These are phyloP conservation scores for Cirrhinus mrigala DNA, from an alignment of 2,797 vertebrate species.

Conservation along the genomic window DNA sequence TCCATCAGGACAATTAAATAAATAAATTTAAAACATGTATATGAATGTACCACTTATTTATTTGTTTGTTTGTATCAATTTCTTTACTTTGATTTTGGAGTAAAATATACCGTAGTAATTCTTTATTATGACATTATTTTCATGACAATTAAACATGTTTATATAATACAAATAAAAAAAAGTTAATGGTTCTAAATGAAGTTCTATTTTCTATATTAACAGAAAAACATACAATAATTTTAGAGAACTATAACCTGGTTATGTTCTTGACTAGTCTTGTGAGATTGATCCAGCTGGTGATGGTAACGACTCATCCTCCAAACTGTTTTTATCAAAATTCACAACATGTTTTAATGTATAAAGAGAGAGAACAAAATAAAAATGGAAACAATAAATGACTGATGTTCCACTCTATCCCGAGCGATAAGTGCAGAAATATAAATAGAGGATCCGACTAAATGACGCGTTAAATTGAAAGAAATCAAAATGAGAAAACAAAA, in stretches of 20 bases:
- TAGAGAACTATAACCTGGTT: neutral
- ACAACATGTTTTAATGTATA: slow-evolving; percentile 2
- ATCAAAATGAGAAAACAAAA: slow-evolving; percentile 37
- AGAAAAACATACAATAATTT: neutral
- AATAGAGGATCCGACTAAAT: slow-evolving; percentile 32
- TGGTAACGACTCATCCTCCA: neutral
- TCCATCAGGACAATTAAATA: too few relatives aligned
- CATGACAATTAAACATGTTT: neutral
- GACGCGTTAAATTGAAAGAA: slow-evolving; percentile 36
- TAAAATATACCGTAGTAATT: neutral
- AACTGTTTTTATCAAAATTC: neutral
- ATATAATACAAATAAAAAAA: too few relatives aligned
- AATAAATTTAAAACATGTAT: neutral
- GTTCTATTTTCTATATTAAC: neutral
- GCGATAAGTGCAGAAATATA: slow-evolving; percentile 23
- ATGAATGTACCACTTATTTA: neutral
- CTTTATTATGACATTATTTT: neutral
- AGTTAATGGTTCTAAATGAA: neutral
- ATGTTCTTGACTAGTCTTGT: slow-evolving; percentile 1
- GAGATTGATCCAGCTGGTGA: neutral
- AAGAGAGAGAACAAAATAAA: neutral
- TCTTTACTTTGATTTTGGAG: neutral
- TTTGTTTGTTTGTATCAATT: neutral
- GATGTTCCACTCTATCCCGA: slow-evolving; percentile 12
- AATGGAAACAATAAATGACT: slow-evolving; percentile 16